A percentile compares a stretch with the other conserved stretches of the same genome.
Conservation (phyloP, 2,888 invertebrate genomes). For the Sicus ferrugineus region DNA sequence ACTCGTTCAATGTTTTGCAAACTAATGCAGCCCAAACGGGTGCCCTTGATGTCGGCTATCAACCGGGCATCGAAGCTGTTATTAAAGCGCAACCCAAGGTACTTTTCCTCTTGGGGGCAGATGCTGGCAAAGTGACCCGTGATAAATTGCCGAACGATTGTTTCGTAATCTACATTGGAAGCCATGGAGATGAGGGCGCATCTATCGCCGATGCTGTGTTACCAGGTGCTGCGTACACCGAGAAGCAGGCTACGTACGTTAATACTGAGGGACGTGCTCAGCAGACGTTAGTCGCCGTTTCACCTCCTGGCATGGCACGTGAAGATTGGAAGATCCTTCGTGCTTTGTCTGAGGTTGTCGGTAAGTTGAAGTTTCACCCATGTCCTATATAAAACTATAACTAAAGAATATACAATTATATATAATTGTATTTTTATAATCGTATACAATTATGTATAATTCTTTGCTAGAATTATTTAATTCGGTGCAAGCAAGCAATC, state of each 20-base stretch:
- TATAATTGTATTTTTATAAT: too few relatives aligned
- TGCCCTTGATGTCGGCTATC: conserved; percentile 94
- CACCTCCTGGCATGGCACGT: conserved; percentile 91
- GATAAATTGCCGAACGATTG: conserved; percentile 82
- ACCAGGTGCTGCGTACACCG: conserved; percentile 97
- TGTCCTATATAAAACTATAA: too few relatives aligned
- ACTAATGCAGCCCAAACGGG: conserved; percentile 92
- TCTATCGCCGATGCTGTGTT: conserved; percentile 90
- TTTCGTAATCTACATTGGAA: conserved; percentile 90
- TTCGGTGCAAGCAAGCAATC: too few relatives aligned
- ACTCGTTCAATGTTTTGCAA: conserved; percentile 93
- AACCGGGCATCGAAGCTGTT: conserved; percentile 72
- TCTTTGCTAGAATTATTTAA: too few relatives aligned
- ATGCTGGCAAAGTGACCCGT: conserved; percentile 79
- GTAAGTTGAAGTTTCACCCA: too few relatives aligned
- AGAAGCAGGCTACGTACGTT: conserved; percentile 96
- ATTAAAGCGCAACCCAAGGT: conserved; percentile 78
- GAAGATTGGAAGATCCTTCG: conserved; percentile 99
- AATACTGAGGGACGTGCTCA: conserved; percentile 98
- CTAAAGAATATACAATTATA: too few relatives aligned
- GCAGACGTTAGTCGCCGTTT: conserved; percentile 84
- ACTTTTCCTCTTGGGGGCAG: conserved; percentile 93
- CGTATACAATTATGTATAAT: too few relatives aligned
- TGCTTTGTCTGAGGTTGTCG: conserved; percentile 90
- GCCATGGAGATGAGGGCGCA: conserved; percentile 96